Base-by-base conservation (phyloP, 23 tunicate genomes). In the Aplidium turbinatum region DNA sequence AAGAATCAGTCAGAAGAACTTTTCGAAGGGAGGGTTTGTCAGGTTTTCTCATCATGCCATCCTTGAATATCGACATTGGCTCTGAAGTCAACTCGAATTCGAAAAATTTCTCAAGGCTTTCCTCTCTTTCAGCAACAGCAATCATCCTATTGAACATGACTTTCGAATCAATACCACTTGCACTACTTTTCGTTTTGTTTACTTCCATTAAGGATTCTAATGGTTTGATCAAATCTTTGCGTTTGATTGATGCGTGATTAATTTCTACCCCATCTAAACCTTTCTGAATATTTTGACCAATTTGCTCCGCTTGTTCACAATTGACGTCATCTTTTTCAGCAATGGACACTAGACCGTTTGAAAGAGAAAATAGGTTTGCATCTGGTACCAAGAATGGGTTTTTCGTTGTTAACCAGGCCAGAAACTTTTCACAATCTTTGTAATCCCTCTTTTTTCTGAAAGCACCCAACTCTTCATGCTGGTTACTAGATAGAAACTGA, bases 291-390 rank as follows among this genome's bases (percentile, higher is more conserved):
- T 24, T 19, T 53, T 24, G 26, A 53, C 60, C 60, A 53, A 53
- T 24, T 53, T 53, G 26, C 60, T 53, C 60, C 21, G 60, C 60
- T 7, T 53, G 26, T 24, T 53, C 60, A 53, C 60, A 53, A 53
- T 53, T 53, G 5, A 53, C 60, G 21, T 53, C 5, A 53, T 53
- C 60, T n/a, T n/a, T n/a, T 53, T 27, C 60, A 53, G 60, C 16
- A 27, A 53, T 53, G 60, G 60, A 53, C 60, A 27, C 22, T 27
- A 24, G 22, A 19, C 60, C 60, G 4, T 24, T 27, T 19, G n/a
- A 27, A 53, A 53, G 21, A 7, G 60, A 53, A 27, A 19, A 27
- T 27, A 53, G 22, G 22, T 53, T 53, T 24, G 26, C 21, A 53
- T 53, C 22, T 7, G 60, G n/a, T 4, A 53, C n/a, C 4, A 27